A percentile compares a stretch with the other conserved stretches of the same genome.
These are phyloP conservation scores for Lytechinus variegatus DNA, from an alignment of 35 echinoderm and acorn worm species.

Conservation along the genomic window DNA sequence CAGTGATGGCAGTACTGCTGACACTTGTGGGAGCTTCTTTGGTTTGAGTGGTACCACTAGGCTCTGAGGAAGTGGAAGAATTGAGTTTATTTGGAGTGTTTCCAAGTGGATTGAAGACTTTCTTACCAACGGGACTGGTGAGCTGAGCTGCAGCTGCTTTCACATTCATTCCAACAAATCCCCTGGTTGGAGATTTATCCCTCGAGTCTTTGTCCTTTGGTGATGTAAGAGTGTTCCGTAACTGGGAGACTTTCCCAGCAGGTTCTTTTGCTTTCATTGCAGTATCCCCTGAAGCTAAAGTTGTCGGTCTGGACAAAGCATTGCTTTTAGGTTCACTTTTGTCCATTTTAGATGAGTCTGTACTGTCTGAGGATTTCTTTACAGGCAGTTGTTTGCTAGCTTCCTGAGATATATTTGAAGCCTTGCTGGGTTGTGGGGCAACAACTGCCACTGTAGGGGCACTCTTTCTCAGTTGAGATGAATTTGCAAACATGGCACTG, in stretches of 20 bases:
- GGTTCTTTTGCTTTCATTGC: neutral
- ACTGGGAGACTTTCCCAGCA: neutral
- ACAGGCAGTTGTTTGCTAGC: neutral
- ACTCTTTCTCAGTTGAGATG: conserved; percentile 50
- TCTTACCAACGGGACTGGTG: conserved; percentile 63
- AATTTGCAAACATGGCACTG: conserved; percentile 46
- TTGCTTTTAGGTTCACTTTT: conserved; percentile 41
- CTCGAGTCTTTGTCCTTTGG: neutral
- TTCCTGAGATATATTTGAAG: neutral
- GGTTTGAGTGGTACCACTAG: conserved; percentile 38
- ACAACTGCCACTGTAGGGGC: conserved; percentile 38
- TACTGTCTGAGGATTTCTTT: neutral
- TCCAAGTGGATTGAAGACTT: conserved; percentile 47
- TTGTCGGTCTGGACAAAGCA: neutral
- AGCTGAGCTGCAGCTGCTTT: conserved; percentile 70
- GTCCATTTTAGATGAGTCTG: conserved; percentile 7
- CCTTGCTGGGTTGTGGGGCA: conserved; percentile 48
- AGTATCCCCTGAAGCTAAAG: conserved; percentile 23
- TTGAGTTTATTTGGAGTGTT: conserved; percentile 50
- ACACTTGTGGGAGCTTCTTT: conserved; percentile 14
- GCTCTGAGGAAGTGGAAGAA: conserved; percentile 51
- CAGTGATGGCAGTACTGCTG: conserved; percentile 34
- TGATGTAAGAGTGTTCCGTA: conserved; percentile 29
- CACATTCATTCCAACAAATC: conserved; percentile 64
- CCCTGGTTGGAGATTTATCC: conserved; percentile 23